Evolutionary conservation across 2,113 vertebrate species (phyloP).

Genomic region (Coracopsis vasa): DNA sequence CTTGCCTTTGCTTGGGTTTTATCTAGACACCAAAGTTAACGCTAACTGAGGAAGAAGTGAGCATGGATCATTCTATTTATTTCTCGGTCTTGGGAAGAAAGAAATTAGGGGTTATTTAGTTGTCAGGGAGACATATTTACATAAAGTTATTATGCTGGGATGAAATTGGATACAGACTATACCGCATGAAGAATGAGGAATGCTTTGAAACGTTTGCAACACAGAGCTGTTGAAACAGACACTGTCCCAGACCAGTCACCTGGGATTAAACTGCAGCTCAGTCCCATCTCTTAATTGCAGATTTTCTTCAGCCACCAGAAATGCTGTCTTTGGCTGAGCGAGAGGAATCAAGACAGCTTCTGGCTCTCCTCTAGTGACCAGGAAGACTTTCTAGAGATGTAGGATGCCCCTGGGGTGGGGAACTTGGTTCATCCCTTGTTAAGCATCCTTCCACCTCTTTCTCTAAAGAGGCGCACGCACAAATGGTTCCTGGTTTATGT

Average conservation of each 20-base stretch:
- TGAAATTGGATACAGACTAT: slow-evolving; percentile 31
- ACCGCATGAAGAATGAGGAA: slow-evolving; percentile 13
- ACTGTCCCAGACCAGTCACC: neutral
- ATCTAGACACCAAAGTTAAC: neutral
- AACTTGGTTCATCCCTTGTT: neutral
- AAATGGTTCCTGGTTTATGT: neutral
- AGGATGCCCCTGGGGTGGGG: neutral
- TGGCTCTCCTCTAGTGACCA: neutral
- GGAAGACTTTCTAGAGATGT: neutral
- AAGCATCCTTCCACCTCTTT: slow-evolving; percentile 27
- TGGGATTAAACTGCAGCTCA: neutral
- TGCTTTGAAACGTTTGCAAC: slow-evolving; percentile 7
- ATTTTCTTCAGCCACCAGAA: neutral
- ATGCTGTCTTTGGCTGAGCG: neutral
- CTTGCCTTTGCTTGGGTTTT: neutral
- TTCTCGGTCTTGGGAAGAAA: neutral
- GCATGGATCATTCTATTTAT: neutral
- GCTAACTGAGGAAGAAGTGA: neutral
- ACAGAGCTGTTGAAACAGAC: slow-evolving; percentile 39
- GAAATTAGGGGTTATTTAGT: neutral
- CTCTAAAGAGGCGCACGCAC: neutral
- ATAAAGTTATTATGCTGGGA: slow-evolving; percentile 23
- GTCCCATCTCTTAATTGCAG: neutral
- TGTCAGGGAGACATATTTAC: slow-evolving; percentile 24
- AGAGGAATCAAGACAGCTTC: neutral